Evolutionary conservation across 1,140 invertebrate genomes (phyloP), one percentile per base, ranked within the genome.

Genomic region (Meloidogyne hapla): DNA sequence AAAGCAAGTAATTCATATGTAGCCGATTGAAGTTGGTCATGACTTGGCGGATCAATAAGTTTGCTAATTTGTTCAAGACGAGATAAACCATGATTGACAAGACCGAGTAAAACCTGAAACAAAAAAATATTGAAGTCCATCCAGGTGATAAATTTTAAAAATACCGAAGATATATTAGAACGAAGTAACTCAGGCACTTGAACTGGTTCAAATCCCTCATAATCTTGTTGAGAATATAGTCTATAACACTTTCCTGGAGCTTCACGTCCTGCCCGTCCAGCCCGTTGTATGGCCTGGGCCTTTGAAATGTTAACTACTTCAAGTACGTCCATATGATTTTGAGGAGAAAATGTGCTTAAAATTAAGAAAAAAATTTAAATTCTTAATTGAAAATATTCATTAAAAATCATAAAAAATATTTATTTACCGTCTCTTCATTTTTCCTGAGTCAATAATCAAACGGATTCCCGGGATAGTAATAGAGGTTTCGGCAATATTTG

Each of bases 401-500:
- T 25, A 21, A 15, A 42, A 48, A 12, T 42, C 9, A 13, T 10
- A 33, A 33, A 33, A 33, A 33, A 33, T 33, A 33, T 13, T 62
- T 63, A 28, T 40, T 18, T 70, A 89, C 88, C 81, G 86, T 77
- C 91, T 91, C 90, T 99, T 99, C 0, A 98, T 94, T 87, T 93
- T 92, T 9, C 96, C 96, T 77, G 92, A 92, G 87, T 99, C 97
- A 76, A 99, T 92, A 3, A 99, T 94, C 89, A 92, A 93, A 81
- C 93, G 92, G 76, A 99, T 94, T 25, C 94, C 94, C 65, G 89
- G 92, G 83, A 99, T 98, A 0, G 96, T 99, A 2, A 99, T 91
- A 8, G 94, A 96, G 1, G 95, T 96, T 89, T 97, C 96, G 4
- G 96, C 96, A 77, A 99, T 94, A 88, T 99, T 99, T 26, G 96